Evolutionary conservation across 1,140 invertebrate species (phyloP), one percentile per base, ranked within the genome.

Genomic region (Ostrea denselamellosa): DNA sequence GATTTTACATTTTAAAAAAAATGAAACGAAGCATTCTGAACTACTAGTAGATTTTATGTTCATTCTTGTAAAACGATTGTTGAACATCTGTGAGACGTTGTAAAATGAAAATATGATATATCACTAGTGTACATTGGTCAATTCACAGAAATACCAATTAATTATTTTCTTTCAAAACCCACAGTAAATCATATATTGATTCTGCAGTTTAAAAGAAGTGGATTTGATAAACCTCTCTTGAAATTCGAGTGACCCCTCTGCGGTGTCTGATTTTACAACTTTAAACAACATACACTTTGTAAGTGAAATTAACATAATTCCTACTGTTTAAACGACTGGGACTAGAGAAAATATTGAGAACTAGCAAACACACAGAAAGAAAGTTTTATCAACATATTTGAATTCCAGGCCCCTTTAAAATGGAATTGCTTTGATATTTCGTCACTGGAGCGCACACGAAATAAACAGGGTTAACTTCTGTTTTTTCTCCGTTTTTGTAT

Each of bases 271-370:
- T 77, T 77, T 77, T 77, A 77, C 68, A 77, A 83, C 82, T 83
- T 83, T 54, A 53, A 83, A 83, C 82, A 83, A 52, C 82, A 19
- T 9, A 17, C 53, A n/a, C 17, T 52, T 44, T 12, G 82, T 83
- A 83, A 83, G 44, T 83, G 82, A 83, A 83, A 83, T 83, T 54
- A 83, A 83, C 19, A 25, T 83, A 83, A 83, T 83, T 44, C 82
- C 28, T 25, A 2, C 68, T 77, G 68, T 77, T 77, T 77, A 12
- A 77, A 77, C 28, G 68, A 34, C 68, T 12, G 28, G 12, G 68
- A 22, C 12, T 28, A 25, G 12, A 77, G 28, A 77, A 77, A 77
- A 22, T 12, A 14, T 34, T 5, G 9, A 17, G 68, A 77, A 34
- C 8, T 14, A 34, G 25, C 68, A 77, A 77, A 77, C 68, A 77